Conservation (phyloP, 1,140 invertebrate species). For the Schlechtendalia chinensis region DNA sequence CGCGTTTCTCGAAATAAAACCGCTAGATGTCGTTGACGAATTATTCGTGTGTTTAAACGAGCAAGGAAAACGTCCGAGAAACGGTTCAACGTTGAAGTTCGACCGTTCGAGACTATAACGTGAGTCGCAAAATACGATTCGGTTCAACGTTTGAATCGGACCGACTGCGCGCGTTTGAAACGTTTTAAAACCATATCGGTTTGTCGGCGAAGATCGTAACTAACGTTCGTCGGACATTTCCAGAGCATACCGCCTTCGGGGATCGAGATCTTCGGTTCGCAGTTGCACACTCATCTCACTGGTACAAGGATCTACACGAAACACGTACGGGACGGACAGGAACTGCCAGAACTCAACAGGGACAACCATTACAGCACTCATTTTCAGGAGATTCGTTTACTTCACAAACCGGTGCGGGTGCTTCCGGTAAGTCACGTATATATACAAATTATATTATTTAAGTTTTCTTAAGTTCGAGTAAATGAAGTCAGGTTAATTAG, state of each 20-base stretch:
- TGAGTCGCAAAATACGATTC: too few relatives aligned
- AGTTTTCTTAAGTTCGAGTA: too few relatives aligned
- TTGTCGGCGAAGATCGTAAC: too few relatives aligned
- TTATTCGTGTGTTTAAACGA: not conserved
- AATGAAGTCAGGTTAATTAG: too few relatives aligned
- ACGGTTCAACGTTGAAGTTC: too few relatives aligned
- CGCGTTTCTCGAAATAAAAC: not conserved
- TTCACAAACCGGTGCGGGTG: constrained; percentile 76
- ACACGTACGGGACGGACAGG: constrained; percentile 75
- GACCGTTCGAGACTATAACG: too few relatives aligned
- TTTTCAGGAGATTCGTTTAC: constrained; percentile 92
- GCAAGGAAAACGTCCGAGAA: not conserved
- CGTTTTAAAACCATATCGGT: too few relatives aligned
- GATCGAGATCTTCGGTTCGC: constrained; percentile 92
- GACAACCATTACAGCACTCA: constrained; percentile 97
- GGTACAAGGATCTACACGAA: constrained; percentile 81
- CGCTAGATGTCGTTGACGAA: not conserved
- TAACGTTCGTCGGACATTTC: too few relatives aligned
- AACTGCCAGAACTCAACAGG: constrained; percentile 79
- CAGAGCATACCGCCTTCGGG: constrained; percentile 78
- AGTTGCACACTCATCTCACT: constrained; percentile 94
- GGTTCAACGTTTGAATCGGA: too few relatives aligned
- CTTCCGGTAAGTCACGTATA: constrained; percentile 70
- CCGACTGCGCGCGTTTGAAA: too few relatives aligned
- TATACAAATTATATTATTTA: too few relatives aligned